Evolutionary conservation across 2,113 vertebrate species (phyloP).

Genomic region (Rana temporaria): DNA sequence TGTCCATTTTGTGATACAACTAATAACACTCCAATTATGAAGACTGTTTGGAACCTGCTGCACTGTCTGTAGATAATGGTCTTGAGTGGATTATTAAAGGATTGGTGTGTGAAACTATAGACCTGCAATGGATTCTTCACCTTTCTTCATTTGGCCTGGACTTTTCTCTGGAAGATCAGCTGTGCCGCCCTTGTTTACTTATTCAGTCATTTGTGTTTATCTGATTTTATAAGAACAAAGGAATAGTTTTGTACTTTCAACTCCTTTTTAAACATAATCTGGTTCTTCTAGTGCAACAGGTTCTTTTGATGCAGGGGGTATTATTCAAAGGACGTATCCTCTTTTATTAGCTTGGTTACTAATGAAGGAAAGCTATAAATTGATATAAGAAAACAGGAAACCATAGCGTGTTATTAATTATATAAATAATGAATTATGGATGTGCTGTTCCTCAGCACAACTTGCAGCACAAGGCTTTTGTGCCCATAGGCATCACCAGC

Average conservation of each 20-base stretch:
- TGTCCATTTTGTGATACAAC: constrained; percentile 4
- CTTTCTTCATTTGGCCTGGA: neutral
- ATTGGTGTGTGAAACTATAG: neutral
- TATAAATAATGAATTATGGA: neutral
- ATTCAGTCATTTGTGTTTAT: constrained; percentile 24
- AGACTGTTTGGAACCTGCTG: neutral
- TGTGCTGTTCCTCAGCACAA: neutral
- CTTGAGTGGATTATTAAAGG: neutral
- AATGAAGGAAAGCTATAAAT: constrained; percentile 28
- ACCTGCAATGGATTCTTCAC: neutral
- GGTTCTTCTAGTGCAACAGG: constrained; percentile 16
- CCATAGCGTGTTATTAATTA: neutral
- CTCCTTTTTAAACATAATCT: neutral
- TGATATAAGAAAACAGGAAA: neutral
- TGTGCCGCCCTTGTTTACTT: constrained; percentile 14
- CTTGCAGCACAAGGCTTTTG: no score
- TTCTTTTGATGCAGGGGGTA: constrained; percentile 16
- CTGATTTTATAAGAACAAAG: constrained; percentile 48
- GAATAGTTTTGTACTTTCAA: constrained; percentile 26
- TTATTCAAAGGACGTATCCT: neutral
- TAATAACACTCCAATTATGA: neutral
- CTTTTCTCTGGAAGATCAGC: constrained; percentile 8
- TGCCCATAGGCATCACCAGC: no score
- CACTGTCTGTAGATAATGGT: neutral
- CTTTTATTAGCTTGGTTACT: constrained; percentile 34